Conservation (phyloP, 30 jellyfish, hydroid and myxozoan species). For the Catostylus mosaicus region DNA sequence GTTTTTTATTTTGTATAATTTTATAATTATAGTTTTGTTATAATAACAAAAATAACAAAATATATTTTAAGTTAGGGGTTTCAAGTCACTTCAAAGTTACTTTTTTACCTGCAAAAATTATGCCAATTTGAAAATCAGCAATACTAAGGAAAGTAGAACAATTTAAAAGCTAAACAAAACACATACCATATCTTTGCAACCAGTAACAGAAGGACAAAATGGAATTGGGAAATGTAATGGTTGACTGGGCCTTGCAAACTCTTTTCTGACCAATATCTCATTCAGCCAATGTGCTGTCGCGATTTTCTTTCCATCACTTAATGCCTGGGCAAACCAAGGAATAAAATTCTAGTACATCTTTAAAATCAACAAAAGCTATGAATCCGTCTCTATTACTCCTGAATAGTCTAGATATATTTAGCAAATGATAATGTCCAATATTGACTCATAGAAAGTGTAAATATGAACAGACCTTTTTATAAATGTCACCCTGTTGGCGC, state of each 20-base stretch:
- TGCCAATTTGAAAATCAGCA: too few species aligned
- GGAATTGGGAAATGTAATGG: constrained; percentile 94
- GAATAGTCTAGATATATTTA: too few species aligned
- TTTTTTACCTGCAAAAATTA: too few species aligned
- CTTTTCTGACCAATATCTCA: constrained; percentile 78
- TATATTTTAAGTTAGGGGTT: neutral
- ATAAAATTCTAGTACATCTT: neutral
- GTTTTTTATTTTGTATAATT: too few species aligned
- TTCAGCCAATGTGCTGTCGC: constrained; percentile 98
- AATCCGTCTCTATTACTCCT: neutral
- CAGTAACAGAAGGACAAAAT: constrained; percentile 69
- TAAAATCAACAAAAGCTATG: neutral
- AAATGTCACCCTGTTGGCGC: constrained; percentile 80
- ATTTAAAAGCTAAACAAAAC: too few species aligned
- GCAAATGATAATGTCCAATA: too few species aligned
- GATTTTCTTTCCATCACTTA: constrained; percentile 76
- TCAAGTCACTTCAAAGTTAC: neutral
- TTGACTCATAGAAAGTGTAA: too few species aligned
- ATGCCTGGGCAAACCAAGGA: constrained; percentile 79
- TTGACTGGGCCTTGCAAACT: constrained; percentile 56
- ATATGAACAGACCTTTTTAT: constrained; percentile 69
- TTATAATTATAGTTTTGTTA: too few species aligned
- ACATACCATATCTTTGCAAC: constrained; percentile 74
- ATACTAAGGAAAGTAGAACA: too few species aligned
- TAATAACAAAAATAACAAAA: too few species aligned